phyloP scores from a whole-genome alignment of 2,113 vertebrate species.

The Danio rerio region DNA sequence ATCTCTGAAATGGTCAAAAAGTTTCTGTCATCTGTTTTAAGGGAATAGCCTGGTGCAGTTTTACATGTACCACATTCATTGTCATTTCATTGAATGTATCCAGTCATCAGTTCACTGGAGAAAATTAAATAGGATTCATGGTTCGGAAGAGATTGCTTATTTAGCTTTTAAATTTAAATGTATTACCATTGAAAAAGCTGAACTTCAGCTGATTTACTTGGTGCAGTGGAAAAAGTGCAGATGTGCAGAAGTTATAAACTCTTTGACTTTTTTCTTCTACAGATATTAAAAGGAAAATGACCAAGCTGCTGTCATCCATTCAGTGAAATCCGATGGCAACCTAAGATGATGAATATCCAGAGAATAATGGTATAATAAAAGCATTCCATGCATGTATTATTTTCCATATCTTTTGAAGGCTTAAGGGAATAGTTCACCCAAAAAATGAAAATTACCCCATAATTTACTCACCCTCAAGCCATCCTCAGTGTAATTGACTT shows the following conservation, averaged over 20 bases:
- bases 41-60: not conserved
- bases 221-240: not conserved
- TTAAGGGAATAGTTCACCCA: too few species aligned
- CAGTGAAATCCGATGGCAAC: not conserved
- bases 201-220: too few species aligned
- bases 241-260: not conserved
- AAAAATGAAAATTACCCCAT: too few species aligned
- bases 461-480: too few species aligned
- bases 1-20: not conserved
- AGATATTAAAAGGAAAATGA: not conserved
- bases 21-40: not conserved
- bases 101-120: not conserved
- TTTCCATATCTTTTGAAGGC: not conserved
- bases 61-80: not conserved
- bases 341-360: not conserved
- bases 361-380: not conserved
- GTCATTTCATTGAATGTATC: not conserved
- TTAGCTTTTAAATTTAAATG: not conserved
- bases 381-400: not conserved
- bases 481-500: too few species aligned
- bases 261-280: not conserved
- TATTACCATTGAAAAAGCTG: not conserved
- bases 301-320: slow-evolving; percentile 2
- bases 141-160: not conserved
- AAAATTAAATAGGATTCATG: not conserved